These are phyloP conservation scores for Spizaetus ornatus DNA, from an alignment of 2,113 vertebrate genomes.

Conservation along the genomic window DNA sequence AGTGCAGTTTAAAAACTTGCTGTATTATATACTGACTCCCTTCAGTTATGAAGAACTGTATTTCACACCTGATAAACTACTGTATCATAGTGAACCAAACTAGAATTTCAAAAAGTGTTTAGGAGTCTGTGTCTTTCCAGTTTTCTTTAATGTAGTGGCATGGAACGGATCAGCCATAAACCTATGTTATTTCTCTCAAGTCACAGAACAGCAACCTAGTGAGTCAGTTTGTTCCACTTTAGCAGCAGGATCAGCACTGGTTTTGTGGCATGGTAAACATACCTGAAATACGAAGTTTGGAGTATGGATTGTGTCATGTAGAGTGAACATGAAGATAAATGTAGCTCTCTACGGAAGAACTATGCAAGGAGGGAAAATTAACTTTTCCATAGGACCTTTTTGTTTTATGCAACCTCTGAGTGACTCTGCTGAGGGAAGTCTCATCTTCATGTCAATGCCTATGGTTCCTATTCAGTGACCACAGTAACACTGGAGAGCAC, in stretches of 20 bases:
- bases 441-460: neutral
- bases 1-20: neutral
- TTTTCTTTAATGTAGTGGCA: neutral
- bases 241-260: neutral
- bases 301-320: neutral
- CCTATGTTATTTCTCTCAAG: neutral
- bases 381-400: neutral
- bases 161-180: neutral
- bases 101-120: neutral
- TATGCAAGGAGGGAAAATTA: neutral
- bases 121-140: neutral
- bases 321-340: neutral
- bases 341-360: neutral
- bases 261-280: neutral
- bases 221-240: neutral
- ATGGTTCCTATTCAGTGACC: neutral
- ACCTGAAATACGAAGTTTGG: neutral
- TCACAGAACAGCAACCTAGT: neutral
- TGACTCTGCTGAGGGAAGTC: neutral
- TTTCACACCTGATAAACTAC: neutral
- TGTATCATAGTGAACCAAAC: fast-evolving
- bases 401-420: neutral
- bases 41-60: neutral
- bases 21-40: neutral
- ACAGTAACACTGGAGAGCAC: neutral